phyloP scores from a whole-genome alignment of 2,888 invertebrate species.

The Ectropis crepuscularia region DNA sequence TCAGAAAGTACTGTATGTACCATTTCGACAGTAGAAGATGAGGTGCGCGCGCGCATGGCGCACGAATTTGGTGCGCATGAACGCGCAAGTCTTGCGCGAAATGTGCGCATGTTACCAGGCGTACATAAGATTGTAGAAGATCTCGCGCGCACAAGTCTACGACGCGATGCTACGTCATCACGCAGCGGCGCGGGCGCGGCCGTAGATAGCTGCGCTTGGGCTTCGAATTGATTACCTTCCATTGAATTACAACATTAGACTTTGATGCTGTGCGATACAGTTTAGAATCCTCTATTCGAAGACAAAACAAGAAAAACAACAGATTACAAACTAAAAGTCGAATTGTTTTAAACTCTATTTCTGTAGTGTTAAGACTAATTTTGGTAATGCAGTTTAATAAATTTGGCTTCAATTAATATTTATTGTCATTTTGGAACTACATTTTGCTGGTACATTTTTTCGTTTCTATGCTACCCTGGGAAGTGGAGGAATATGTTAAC shows the following conservation, averaged over 20 bases:
- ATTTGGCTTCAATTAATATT: background rate
- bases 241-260: conserved; percentile 28
- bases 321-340: background rate
- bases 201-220: conserved; percentile 37
- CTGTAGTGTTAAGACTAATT: background rate
- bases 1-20: conserved; percentile 10
- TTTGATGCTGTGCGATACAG: fast-evolving
- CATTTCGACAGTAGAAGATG: conserved; percentile 29
- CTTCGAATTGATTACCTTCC: conserved; percentile 7
- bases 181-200: conserved; percentile 24
- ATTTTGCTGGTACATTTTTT: conserved; percentile 41
- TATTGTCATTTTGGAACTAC: background rate
- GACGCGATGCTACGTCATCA: conserved; percentile 29
- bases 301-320: background rate
- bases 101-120: conserved; percentile 81
- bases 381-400: background rate
- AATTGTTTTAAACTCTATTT: background rate
- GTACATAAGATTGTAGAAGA: conserved; percentile 50
- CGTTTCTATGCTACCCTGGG: conserved; percentile 59
- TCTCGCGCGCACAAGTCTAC: conserved; percentile 18
- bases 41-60: conserved; percentile 72
- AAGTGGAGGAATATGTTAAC: conserved; percentile 75
- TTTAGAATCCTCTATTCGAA: conserved; percentile 3
- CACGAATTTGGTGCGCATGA: conserved; percentile 71
- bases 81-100: conserved; percentile 80